These are phyloP conservation scores for Epinephelus coioides DNA, from an alignment of 2,797 vertebrate species.

Conservation along the genomic window DNA sequence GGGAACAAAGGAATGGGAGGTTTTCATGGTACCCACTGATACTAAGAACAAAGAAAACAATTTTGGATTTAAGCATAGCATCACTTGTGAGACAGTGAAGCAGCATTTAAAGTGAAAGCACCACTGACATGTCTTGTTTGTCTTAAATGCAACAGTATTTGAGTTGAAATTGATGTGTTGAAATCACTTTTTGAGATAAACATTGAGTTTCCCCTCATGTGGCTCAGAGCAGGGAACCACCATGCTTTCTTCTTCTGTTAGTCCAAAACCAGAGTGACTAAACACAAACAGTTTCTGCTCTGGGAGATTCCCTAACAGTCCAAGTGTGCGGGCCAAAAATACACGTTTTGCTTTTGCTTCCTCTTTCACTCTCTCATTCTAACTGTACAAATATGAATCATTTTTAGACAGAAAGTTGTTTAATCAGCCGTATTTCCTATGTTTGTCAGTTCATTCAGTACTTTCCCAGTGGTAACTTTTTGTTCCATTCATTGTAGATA, in stretches of 20 bases:
- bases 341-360: slow-evolving; percentile 58
- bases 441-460: not conserved
- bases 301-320: slow-evolving; percentile 74
- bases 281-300: slow-evolving; percentile 14
- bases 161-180: slow-evolving; percentile 1
- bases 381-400: slow-evolving; percentile 18
- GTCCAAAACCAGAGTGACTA: slow-evolving; percentile 15
- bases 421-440: not conserved
- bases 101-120: slow-evolving; percentile 13
- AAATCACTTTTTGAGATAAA: not conserved
- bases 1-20: not conserved
- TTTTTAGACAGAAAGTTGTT: slow-evolving; percentile 13
- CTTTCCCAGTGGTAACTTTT: not conserved
- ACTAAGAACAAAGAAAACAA: not conserved
- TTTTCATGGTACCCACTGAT: not conserved
- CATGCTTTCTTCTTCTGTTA: slow-evolving; percentile 24
- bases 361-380: slow-evolving; percentile 54
- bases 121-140: not conserved
- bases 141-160: not conserved
- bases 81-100: not conserved
- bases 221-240: slow-evolving; percentile 57
- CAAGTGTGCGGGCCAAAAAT: slow-evolving; percentile 24
- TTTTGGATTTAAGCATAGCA: not conserved
- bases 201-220: slow-evolving; percentile 30
- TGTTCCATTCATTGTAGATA: too few species aligned